Evolutionary conservation across 2,113 vertebrate genomes (phyloP).

Genomic region (Syngnathoides biaculeatus): DNA sequence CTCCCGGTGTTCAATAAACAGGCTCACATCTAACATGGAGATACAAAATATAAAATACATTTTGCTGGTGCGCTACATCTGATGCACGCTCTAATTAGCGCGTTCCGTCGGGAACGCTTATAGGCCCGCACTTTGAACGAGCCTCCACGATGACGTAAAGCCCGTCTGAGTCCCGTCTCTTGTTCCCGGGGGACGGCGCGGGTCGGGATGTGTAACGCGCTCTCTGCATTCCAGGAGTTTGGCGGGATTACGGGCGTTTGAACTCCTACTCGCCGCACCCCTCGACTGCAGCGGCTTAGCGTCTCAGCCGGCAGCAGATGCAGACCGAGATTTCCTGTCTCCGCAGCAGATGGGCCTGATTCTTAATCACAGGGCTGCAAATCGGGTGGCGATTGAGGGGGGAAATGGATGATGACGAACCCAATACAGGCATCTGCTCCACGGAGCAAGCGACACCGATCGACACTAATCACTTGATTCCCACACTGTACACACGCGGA

Average conservation of each 20-base stretch:
- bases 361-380: conserved; percentile 73
- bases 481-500: conserved; percentile 11
- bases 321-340: conserved; percentile 74
- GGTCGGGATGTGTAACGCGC: conserved; percentile 42
- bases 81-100: conserved; percentile 62
- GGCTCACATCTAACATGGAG: too few species aligned
- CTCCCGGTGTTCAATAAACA: too few species aligned
- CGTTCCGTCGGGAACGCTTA: conserved; percentile 57
- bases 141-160: conserved; percentile 11
- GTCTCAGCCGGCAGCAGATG: conserved; percentile 69
- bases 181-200: conserved; percentile 39
- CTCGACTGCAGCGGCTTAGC: conserved; percentile 64
- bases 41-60: not conserved
- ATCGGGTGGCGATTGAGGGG: conserved; percentile 68
- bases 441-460: conserved; percentile 46
- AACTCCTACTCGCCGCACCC: conserved; percentile 15
- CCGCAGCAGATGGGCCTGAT: conserved; percentile 71
- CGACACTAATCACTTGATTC: conserved; percentile 49
- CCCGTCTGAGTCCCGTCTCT: conserved; percentile 21
- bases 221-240: conserved; percentile 68
- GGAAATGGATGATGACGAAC: conserved; percentile 71
- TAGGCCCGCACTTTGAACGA: conserved; percentile 22
- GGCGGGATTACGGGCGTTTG: conserved; percentile 64
- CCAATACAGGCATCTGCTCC: conserved; percentile 65
- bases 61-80: conserved; percentile 30